A percentile compares a stretch with the other conserved stretches of the same genome.
phyloP scores from a whole-genome alignment of 2,113 vertebrate genomes.

The Entomyzon cyanotis region DNA sequence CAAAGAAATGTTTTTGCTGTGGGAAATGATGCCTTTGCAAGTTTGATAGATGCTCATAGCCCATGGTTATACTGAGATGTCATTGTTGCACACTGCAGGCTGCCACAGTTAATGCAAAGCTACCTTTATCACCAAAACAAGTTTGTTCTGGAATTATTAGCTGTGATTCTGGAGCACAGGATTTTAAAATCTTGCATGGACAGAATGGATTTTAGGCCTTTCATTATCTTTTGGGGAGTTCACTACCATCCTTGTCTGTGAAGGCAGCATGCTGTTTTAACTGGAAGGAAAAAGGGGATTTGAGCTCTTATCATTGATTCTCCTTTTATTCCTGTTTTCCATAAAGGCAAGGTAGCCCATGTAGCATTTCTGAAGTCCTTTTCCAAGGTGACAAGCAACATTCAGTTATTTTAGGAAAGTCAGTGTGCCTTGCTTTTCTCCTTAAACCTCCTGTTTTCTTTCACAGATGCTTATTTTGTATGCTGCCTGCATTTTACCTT shows the following conservation, averaged over 20 bases:
- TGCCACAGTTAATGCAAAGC: neutral
- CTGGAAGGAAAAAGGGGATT: neutral
- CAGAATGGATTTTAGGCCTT: neutral
- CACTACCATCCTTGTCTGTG: neutral
- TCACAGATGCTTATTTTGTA: neutral
- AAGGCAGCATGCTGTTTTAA: neutral
- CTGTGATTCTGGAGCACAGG: neutral
- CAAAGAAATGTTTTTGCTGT: neutral
- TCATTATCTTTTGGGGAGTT: neutral
- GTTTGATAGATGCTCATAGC: neutral
- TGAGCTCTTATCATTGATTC: neutral
- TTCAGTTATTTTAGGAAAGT: neutral
- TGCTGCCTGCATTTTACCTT: neutral
- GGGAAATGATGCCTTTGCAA: neutral
- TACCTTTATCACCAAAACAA: neutral
- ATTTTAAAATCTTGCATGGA: neutral
- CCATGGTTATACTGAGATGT: neutral
- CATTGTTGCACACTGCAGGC: neutral
- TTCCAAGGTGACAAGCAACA: neutral
- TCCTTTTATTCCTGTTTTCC: neutral
- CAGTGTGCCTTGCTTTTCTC: neutral
- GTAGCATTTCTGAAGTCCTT: neutral
- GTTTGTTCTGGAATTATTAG: neutral
- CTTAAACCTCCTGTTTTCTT: neutral
- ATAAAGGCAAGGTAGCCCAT: neutral